Evolutionary conservation across 2,888 invertebrate species (phyloP).

Genomic region (Sussaba pulchella): DNA sequence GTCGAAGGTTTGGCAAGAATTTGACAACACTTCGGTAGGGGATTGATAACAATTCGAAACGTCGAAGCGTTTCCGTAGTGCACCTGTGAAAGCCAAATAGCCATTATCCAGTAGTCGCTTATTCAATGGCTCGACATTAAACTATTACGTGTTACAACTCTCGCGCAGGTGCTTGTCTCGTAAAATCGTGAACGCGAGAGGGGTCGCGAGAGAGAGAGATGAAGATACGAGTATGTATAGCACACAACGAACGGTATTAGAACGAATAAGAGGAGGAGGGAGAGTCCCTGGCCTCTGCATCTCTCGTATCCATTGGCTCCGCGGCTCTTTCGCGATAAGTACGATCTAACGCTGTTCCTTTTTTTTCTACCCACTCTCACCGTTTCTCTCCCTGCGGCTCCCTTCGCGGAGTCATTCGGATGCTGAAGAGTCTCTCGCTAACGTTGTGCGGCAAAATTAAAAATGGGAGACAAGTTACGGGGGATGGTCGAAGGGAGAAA

Average conservation of each 20-base stretch:
- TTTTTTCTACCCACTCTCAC: slow-evolving; percentile 60
- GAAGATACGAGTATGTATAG: neutral
- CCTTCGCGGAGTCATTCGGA: slow-evolving; percentile 47
- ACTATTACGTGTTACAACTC: neutral
- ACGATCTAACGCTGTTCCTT: slow-evolving; percentile 8
- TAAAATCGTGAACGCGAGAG: neutral
- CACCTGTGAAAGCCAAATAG: neutral
- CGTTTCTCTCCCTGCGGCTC: slow-evolving; percentile 28
- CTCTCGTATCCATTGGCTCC: slow-evolving; percentile 36
- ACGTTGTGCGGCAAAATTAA: slow-evolving; percentile 23
- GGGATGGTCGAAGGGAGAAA: too few species aligned
- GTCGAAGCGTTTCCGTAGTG: neutral
- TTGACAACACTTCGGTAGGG: too few species aligned
- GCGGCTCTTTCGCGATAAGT: slow-evolving; percentile 3
- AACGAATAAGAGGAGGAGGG: neutral
- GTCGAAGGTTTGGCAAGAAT: too few species aligned
- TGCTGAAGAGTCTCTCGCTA: slow-evolving; percentile 34
- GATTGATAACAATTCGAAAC: too few species aligned
- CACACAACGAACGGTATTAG: neutral
- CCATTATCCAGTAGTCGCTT: neutral
- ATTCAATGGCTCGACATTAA: neutral
- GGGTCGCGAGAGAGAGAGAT: neutral
- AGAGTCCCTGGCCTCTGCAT: slow-evolving; percentile 52
- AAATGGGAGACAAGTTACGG: neutral
- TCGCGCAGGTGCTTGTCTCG: neutral